These are phyloP conservation scores for Decapterus maruadsi DNA, from an alignment of 2,797 vertebrate species.

Conservation along the genomic window DNA sequence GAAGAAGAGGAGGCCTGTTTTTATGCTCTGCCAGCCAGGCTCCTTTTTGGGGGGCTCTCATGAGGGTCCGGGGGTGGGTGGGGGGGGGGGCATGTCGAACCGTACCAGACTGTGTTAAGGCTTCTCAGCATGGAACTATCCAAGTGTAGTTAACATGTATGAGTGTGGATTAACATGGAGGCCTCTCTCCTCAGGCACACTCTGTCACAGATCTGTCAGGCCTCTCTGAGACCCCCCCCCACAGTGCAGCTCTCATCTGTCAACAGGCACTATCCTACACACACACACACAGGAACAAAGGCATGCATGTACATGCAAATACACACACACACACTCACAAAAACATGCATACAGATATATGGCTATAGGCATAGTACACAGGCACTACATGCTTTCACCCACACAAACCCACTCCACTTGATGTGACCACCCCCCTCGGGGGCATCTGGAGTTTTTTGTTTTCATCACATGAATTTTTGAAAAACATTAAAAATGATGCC, in stretches of 20 bases:
- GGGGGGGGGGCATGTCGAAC: constrained; percentile 6
- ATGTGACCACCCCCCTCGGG: constrained; percentile 20
- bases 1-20: constrained; percentile 33
- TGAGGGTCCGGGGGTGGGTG: constrained; percentile 3
- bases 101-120: constrained; percentile 43
- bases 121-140: constrained; percentile 37
- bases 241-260: constrained; percentile 60
- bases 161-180: constrained; percentile 62
- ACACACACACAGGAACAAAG: constrained; percentile 33
- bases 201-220: constrained; percentile 73
- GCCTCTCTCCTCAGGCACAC: constrained; percentile 61
- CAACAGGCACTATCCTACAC: constrained; percentile 41
- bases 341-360: neutral
- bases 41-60: constrained; percentile 36
- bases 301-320: constrained; percentile 23
- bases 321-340: constrained; percentile 13
- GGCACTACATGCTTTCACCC: neutral
- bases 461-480: constrained; percentile 50
- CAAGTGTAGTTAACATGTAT: constrained; percentile 63
- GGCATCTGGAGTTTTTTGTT: constrained; percentile 31
- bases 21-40: constrained; percentile 20
- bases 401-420: neutral
- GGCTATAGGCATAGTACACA: neutral
- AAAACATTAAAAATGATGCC: constrained; percentile 46
- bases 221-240: constrained; percentile 45